Percentiles rank a stretch among this genome's conserved stretches.
Conservation (phyloP, 2,113 vertebrate species). For the Forbesichthys agassizii region DNA sequence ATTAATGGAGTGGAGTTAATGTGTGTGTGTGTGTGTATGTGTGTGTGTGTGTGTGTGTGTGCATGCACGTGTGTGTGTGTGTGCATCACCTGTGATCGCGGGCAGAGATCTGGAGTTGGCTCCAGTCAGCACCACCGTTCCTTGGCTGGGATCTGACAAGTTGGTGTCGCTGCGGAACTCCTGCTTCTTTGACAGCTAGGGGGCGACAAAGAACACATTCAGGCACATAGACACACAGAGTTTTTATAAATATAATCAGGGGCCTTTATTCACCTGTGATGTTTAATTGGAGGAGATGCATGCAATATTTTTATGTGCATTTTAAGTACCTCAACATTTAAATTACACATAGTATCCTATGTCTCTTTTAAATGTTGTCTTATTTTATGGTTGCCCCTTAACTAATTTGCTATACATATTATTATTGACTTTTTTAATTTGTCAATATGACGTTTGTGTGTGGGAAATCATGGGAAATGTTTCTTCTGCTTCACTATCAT, state of each 20-base stretch:
- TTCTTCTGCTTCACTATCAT: too few relatives aligned
- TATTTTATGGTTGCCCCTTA: too few relatives aligned
- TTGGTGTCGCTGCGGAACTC: constrained; percentile 99
- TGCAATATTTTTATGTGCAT: too few relatives aligned
- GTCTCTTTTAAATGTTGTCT: too few relatives aligned
- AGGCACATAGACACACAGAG: constrained; percentile 6
- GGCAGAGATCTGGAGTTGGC: constrained; percentile 91
- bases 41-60: not conserved
- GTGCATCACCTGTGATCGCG: constrained; percentile 85
- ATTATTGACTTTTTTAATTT: too few relatives aligned
- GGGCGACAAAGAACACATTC: constrained; percentile 48
- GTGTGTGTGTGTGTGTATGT: not conserved
- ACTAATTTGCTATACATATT: too few relatives aligned
- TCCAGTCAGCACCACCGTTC: constrained; percentile 52
- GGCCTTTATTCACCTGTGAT: too few relatives aligned
- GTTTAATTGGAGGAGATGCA: too few relatives aligned
- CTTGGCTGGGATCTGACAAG: constrained; percentile 85
- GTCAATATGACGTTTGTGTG: too few relatives aligned
- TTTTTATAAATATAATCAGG: not conserved
- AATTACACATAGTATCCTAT: too few relatives aligned
- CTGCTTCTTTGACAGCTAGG: constrained; percentile 91
- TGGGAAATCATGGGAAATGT: too few relatives aligned
- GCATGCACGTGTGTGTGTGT: not conserved
- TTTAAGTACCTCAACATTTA: too few relatives aligned
- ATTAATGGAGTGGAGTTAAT: not conserved